These are phyloP conservation scores for Rhopalosiphum padi DNA, from an alignment of 1,140 invertebrate genomes.

Conservation along the genomic window DNA sequence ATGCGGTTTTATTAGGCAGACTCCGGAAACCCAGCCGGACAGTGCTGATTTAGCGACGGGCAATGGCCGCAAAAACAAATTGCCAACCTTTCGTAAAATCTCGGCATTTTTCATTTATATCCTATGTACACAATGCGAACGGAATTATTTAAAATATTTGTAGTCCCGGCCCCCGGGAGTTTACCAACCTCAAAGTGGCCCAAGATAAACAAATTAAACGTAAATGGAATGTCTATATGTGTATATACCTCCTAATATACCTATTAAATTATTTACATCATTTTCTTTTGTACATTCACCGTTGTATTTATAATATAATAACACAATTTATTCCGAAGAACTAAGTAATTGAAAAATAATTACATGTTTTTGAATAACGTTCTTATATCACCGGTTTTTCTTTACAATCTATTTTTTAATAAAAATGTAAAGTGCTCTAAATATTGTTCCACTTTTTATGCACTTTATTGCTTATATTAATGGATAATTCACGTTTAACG, in stretches of 20 bases:
- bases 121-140: not conserved
- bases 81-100: conserved; percentile 22
- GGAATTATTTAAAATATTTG: conserved; percentile 35
- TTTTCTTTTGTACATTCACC: not conserved
- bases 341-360: not conserved
- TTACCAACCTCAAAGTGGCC: not conserved
- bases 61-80: conserved; percentile 20
- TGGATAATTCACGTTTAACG: not conserved
- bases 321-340: not conserved
- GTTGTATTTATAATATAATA: not conserved
- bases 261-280: not conserved
- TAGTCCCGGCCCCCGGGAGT: not conserved
- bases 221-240: not conserved
- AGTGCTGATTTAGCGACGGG: not conserved
- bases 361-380: not conserved
- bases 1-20: conserved; percentile 22
- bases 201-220: conserved; percentile 24
- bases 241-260: not conserved
- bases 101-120: conserved; percentile 30
- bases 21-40: not conserved
- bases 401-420: not conserved
- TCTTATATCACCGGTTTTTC: not conserved
- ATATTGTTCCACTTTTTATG: not conserved
- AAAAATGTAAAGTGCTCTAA: not conserved
- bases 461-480: not conserved